A percentile compares a stretch with the other conserved stretches of the same genome.
Evolutionary conservation across 1,140 invertebrate genomes (phyloP).

Genomic region (Aphidius gifuensis): DNA sequence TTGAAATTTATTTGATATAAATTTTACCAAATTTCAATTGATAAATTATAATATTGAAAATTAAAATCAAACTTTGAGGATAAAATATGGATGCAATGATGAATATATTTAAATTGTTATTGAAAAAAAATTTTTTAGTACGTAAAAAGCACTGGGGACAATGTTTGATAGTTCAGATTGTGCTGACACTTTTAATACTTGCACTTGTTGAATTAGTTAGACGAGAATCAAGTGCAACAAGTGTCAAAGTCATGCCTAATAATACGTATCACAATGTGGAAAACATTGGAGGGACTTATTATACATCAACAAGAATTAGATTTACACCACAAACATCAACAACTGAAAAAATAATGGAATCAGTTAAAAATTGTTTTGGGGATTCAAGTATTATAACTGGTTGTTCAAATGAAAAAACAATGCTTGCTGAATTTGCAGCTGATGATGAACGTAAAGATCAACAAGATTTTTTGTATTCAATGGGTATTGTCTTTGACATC

Average conservation of each 20-base stretch:
- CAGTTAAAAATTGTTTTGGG: conserved; percentile 19
- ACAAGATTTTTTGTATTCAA: conserved; percentile 13
- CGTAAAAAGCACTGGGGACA: conserved; percentile 45
- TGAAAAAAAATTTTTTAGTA: conserved; percentile 46
- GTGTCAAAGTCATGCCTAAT: conserved; percentile 14
- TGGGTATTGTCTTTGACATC: conserved; percentile 43
- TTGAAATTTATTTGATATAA: too few species aligned
- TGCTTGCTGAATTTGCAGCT: conserved; percentile 36
- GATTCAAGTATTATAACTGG: conserved; percentile 26
- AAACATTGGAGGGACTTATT: conserved; percentile 25
- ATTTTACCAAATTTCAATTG: too few species aligned
- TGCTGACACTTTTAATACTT: conserved; percentile 44
- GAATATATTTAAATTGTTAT: conserved; percentile 39
- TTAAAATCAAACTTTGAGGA: too few species aligned
- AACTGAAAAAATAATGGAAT: conserved; percentile 6
- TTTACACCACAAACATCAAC: background rate
- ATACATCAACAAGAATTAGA: background rate
- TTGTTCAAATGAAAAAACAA: conserved; percentile 39
- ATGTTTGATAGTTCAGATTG: conserved; percentile 42
- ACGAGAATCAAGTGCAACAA: conserved; percentile 36
- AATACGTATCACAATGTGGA: conserved; percentile 37
- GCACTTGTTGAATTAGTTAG: conserved; percentile 40
- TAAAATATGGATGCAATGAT: conserved; percentile 31
- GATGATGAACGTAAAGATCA: conserved; percentile 26
- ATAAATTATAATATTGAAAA: too few species aligned